Percentiles rank a stretch among this genome's conserved stretches.
Conservation (phyloP, 2,113 vertebrate genomes). For the Pteropus alecto region DNA sequence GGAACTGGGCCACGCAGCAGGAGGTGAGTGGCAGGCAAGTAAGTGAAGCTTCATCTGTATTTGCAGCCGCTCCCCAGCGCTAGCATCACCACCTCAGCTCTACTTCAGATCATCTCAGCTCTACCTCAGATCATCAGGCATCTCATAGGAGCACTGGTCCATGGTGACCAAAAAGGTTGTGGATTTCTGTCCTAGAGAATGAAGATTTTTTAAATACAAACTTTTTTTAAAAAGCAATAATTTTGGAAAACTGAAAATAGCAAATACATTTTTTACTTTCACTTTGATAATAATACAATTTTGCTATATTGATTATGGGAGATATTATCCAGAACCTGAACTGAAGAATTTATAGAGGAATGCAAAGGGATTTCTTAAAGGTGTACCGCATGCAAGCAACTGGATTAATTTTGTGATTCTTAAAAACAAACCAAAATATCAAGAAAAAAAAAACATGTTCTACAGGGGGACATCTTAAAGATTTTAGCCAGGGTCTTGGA, state of each 20-base stretch:
- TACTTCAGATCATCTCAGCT: no score
- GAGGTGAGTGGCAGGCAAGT: no score
- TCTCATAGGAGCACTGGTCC: no score
- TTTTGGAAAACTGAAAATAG: not conserved
- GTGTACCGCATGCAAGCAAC: not conserved
- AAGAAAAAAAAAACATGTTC: not conserved
- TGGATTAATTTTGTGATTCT: not conserved
- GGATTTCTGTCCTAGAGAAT: no score
- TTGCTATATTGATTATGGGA: not conserved
- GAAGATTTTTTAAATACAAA: not conserved
- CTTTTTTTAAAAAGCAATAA: not conserved
- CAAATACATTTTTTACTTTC: not conserved
- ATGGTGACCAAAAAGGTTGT: no score
- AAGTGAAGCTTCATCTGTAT: no score
- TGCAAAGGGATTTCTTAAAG: not conserved
- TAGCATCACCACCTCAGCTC: no score
- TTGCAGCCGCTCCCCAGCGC: no score
- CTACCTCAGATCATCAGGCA: no score
- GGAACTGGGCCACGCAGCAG: no score
- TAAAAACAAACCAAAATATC: not conserved
- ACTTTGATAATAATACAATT: not conserved
- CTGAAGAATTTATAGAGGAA: not conserved
- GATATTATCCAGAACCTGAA: not conserved
- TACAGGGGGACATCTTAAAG: not conserved
- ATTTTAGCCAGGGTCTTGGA: not conserved